Percentiles rank a stretch among this genome's conserved stretches.
Evolutionary conservation across 2,888 invertebrate species (phyloP).

Genomic region (Heteromurus nitidus): DNA sequence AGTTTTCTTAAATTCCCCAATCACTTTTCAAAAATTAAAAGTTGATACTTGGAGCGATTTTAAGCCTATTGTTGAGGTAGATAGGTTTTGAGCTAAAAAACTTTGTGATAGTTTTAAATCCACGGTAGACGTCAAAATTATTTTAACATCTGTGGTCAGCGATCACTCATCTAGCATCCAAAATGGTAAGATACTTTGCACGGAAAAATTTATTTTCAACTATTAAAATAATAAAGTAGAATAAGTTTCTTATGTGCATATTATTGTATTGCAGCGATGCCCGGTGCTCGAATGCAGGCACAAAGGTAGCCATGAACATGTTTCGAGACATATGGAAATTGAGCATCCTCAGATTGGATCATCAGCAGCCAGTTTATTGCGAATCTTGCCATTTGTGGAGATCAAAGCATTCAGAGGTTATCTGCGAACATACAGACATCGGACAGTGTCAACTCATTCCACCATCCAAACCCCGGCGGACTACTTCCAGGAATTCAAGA

Average conservation of each 20-base stretch:
- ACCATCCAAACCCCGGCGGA: too few species aligned
- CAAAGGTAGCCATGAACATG: background rate
- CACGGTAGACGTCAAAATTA: background rate
- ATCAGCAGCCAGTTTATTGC: background rate
- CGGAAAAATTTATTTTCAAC: background rate
- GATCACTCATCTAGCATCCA: background rate
- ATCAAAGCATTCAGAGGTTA: constrained; percentile 46
- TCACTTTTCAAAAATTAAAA: too few species aligned
- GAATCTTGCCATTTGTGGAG: constrained; percentile 29
- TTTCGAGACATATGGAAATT: background rate
- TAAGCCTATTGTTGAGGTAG: too few species aligned
- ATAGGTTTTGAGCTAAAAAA: background rate
- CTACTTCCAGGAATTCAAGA: constrained; percentile 12
- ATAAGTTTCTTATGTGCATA: background rate
- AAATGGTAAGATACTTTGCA: constrained; percentile 1
- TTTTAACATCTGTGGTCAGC: background rate
- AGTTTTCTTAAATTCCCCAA: too few species aligned
- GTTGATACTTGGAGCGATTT: too few species aligned
- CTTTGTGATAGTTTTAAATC: background rate
- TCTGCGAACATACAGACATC: constrained; percentile 24
- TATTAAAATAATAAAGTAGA: background rate
- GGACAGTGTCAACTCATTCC: too few species aligned
- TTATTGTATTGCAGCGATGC: constrained; percentile 23
- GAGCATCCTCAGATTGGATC: constrained; percentile 28
- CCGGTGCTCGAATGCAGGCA: constrained; percentile 34